phyloP scores from a whole-genome alignment of 2,113 vertebrate species.

The Saccopteryx bilineata region DNA sequence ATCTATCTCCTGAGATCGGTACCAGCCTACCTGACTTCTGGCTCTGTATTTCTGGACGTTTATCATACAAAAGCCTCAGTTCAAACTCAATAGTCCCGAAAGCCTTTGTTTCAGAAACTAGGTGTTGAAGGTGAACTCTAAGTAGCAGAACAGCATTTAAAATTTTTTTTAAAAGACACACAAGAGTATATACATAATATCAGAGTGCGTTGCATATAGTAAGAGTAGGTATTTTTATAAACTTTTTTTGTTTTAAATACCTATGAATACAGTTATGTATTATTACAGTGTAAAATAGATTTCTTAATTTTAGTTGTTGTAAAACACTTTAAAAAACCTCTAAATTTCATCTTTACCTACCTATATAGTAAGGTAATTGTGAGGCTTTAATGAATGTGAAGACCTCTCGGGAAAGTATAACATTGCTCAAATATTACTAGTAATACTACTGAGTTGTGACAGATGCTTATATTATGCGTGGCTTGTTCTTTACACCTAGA shows the following conservation, averaged over 20 bases:
- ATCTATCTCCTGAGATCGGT: neutral
- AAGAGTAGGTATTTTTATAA: constrained; percentile 6
- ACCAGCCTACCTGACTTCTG: neutral
- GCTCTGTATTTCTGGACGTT: neutral
- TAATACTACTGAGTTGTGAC: neutral
- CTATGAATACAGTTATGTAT: neutral
- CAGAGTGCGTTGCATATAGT: neutral
- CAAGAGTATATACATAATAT: neutral
- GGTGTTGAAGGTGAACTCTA: neutral
- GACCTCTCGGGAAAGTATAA: neutral
- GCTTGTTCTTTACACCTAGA: neutral
- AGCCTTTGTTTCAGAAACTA: neutral
- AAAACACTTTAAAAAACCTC: neutral
- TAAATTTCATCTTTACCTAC: neutral
- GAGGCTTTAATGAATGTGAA: constrained; percentile 26
- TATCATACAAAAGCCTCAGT: neutral
- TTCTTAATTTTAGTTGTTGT: constrained; percentile 32
- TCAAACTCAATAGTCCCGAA: neutral
- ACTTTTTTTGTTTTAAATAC: constrained; percentile 40
- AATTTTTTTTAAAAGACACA: neutral
- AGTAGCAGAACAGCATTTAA: neutral
- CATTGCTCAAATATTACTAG: neutral
- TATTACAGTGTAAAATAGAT: neutral
- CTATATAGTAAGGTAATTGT: neutral
- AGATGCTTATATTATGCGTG: neutral